Conservation (phyloP, 2,888 invertebrate genomes). For the Serripes groenlandicus region DNA sequence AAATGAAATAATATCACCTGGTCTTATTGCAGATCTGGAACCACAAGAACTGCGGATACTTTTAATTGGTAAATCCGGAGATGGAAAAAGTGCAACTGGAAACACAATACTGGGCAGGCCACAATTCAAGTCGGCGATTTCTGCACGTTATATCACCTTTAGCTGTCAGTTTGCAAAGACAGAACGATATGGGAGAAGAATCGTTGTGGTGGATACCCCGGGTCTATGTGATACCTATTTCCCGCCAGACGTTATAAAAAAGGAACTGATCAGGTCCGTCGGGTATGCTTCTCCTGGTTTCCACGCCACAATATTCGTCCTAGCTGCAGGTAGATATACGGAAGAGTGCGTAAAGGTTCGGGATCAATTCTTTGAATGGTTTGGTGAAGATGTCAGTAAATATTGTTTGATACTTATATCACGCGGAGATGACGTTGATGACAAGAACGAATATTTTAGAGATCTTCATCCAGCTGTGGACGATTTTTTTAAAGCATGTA, state of each 20-base stretch:
- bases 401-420: slow-evolving; percentile 37
- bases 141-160: slow-evolving; percentile 8
- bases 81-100: no score
- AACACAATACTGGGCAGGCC: no score
- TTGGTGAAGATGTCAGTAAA: slow-evolving; percentile 18
- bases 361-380: slow-evolving; percentile 17
- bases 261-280: slow-evolving; percentile 21
- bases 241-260: not conserved
- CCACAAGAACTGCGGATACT: no score
- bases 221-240: slow-evolving; percentile 42
- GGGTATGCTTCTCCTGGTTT: slow-evolving; percentile 26
- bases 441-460: not conserved
- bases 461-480: not conserved
- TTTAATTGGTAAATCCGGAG: no score
- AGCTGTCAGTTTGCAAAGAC: slow-evolving; percentile 9
- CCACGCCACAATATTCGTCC: slow-evolving; percentile 36
- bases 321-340: slow-evolving; percentile 33
- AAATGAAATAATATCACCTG: no score
- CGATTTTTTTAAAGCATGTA: slow-evolving; percentile 15
- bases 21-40: no score
- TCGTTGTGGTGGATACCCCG: slow-evolving; percentile 50
- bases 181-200: slow-evolving; percentile 11
- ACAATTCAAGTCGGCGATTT: slow-evolving; percentile 21
- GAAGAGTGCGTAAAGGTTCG: slow-evolving; percentile 22
- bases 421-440: slow-evolving; percentile 17